A percentile compares a stretch with the other conserved stretches of the same genome.
phyloP scores from a whole-genome alignment of 2,888 invertebrate species.

The Drosophila niveifrons region DNA sequence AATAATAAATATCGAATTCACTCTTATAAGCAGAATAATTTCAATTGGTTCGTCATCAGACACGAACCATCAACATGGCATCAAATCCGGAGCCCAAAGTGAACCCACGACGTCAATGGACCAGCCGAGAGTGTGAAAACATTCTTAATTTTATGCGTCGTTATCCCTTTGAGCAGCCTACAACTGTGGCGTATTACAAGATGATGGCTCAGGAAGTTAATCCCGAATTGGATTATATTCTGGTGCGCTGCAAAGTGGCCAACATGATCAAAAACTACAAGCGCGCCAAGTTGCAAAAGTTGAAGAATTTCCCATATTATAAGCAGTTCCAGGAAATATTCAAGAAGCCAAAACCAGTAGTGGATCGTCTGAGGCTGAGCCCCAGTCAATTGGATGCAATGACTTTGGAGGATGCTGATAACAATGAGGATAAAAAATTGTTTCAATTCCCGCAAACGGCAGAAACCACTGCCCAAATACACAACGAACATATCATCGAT shows the following conservation, averaged over 20 bases:
- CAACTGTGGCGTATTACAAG: slow-evolving; percentile 9
- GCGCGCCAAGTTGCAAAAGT: background rate
- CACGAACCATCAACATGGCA: background rate
- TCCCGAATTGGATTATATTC: fast-evolving
- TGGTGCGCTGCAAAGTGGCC: slow-evolving; percentile 18
- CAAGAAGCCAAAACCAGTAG: background rate
- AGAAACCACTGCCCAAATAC: background rate
- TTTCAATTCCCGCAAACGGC: background rate
- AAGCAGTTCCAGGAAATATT: slow-evolving; percentile 8
- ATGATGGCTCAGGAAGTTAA: background rate
- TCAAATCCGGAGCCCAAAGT: background rate
- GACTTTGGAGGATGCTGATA: background rate
- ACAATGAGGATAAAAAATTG: background rate
- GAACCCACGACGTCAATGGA: background rate
- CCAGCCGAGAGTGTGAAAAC: background rate
- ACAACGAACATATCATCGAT: background rate
- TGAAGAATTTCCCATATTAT: slow-evolving; percentile 11
- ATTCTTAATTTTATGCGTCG: background rate
- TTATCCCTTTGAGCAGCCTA: background rate
- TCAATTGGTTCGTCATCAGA: too few relatives aligned
- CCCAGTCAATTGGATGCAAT: background rate
- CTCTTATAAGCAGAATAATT: too few relatives aligned
- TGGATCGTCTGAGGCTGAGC: background rate
- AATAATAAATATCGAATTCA: too few relatives aligned
- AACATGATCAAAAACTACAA: background rate